Base-by-base conservation (phyloP, 2,888 invertebrate species). In the Tinea semifulvella region DNA sequence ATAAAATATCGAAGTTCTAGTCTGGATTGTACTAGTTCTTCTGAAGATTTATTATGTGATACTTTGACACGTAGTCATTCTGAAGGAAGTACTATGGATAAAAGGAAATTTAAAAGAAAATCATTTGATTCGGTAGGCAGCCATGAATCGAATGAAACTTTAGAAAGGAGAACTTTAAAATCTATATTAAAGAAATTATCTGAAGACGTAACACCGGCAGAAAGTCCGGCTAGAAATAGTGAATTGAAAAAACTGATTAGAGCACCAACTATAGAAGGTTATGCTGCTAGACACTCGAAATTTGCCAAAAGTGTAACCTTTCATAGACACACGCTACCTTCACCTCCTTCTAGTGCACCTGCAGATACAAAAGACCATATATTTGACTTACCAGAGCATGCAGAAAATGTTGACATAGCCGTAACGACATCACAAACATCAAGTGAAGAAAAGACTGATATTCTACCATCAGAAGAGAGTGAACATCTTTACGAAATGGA, bases 291-390 rank as follows among this genome's bases (percentile, higher is more conserved):
- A 61, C 93, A 93, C 74, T 90, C 91, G 51, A 94, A 94, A 69
- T 87, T 94, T 65, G 85, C 91, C 43, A 94, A 94, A 82, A 92
- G 93, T 71, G 93, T 94, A 51, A 93, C 93, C 49, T 94, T 93
- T 77, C 91, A 94, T 72, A 81, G 90, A 49, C 90, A 92, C 65
- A 92, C 92, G 45, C 81, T 93, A 62, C 90, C 90, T 53, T 92
- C 92, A 57, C 92, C 93, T 49, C 91, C 92, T 49, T 63, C 71
- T 49, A 85, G 84, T 61, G 79, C 67, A 1, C 67, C 72, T 2
- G 59, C 63, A 6, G 76, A 77, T 52, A 55, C 58, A 10, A 62
- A 60, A 52, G 58, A 56, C 45, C 68, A 68, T 27, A 63, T 74
- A 26, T 79, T 79, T 47, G 56, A 60, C 51, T 62, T 74, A 55